Percentiles rank a stretch among this genome's conserved stretches.
phyloP scores from a whole-genome alignment of 1,140 invertebrate species.

The Sipha flava region DNA sequence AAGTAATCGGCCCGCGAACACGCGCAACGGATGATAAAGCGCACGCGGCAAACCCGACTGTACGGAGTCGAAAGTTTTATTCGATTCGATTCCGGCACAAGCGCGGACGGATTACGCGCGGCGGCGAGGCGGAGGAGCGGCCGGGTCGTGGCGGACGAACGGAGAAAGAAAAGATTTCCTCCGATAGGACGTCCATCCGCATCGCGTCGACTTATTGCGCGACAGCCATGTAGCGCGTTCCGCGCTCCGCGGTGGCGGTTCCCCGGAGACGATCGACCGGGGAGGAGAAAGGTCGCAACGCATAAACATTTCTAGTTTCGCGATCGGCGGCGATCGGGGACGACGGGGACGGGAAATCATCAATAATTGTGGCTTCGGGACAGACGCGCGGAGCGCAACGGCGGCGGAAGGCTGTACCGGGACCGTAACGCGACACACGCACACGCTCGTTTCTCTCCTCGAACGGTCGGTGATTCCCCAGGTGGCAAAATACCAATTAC shows the following conservation, averaged over 20 bases:
- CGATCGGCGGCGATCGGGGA: no score
- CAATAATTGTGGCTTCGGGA: slow-evolving; percentile 27
- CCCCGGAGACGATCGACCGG: no score
- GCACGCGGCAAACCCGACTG: not conserved
- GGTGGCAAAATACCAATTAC: slow-evolving; percentile 30
- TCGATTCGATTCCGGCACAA: not conserved
- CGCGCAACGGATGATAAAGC: not conserved
- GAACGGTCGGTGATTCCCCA: slow-evolving; percentile 8
- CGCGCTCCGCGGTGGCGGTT: not conserved
- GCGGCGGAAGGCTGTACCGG: no score
- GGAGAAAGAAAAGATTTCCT: not conserved
- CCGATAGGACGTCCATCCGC: not conserved
- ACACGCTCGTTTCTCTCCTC: no score
- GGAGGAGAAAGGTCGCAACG: not conserved
- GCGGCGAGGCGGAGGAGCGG: no score
- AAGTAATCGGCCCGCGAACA: no score
- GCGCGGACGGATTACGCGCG: not conserved
- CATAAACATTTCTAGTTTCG: no score
- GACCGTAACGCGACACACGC: not conserved
- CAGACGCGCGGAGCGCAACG: not conserved
- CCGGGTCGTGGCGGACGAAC: not conserved
- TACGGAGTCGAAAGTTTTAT: not conserved
- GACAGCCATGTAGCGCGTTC: not conserved
- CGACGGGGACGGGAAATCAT: no score
- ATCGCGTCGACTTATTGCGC: not conserved